Base-by-base conservation (phyloP, 2,113 vertebrate species). In the Cheirogaleus medius region DNA sequence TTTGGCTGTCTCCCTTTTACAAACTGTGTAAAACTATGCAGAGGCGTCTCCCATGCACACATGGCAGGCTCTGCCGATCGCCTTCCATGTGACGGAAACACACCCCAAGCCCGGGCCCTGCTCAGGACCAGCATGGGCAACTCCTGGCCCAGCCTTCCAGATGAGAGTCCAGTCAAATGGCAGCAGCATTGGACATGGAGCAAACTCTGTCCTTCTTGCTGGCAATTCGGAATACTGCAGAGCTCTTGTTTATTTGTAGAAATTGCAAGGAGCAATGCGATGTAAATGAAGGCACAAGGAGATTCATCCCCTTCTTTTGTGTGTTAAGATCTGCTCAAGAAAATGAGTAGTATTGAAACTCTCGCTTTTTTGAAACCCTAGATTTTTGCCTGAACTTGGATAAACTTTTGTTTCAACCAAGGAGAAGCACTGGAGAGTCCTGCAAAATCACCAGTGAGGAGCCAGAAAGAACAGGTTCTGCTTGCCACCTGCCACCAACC, bases 11-110 rank as follows among this genome's bases (percentile, higher is more conserved):
- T 98, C 87, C 81, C 58, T 88, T 95, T 91, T 92, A 82, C 63
- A 98, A 97, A 95, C 66, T 93, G 98, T 91, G 98, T 97, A 97
- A 98, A 98, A 98, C 98, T 98, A 98, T 73, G 2, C 90, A 52
- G 73, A 52, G 49, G 2, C 95, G 87, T 94, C 60, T 80, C 93
- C 6, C 42, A 85, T 52, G 92, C 96, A 74, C 87, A 93, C 87
- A 81, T 95, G 97, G 97, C 97, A 60, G 94, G 25, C 87, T 97
- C 56, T 96, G 85, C 47, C 20, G 39, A 71, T 86, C 78, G 60
- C 34, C 71, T 84, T 91, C 39, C 68, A 73, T 21, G 84, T 85
- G 60, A 90, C 3, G 23, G 78, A 77, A 88, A 91, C 15, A 69
- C 68, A 47, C 82, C 68, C 13, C 42, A 58, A 87, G 52, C 0